Evolutionary conservation across 2,797 vertebrate genomes (phyloP).

Genomic region (Phrynocephalus forsythii): DNA sequence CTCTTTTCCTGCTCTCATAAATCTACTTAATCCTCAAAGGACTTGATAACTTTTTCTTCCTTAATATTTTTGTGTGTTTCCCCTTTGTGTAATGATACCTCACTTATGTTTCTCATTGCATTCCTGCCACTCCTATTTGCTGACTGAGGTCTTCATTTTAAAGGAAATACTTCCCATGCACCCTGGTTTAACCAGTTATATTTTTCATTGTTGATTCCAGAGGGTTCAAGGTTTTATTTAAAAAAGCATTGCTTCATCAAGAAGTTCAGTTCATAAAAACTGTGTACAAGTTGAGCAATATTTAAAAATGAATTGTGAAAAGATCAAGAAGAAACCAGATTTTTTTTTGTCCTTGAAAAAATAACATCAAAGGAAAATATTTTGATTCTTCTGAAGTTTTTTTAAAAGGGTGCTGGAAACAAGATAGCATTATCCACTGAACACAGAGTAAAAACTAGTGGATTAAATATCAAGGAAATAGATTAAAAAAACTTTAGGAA

Average conservation of each 20-base stretch:
- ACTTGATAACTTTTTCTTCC: neutral
- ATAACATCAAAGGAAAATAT: neutral
- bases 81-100: neutral
- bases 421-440: neutral
- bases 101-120: neutral
- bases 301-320: neutral
- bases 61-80: neutral
- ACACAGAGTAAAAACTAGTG: neutral
- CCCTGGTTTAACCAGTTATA: neutral
- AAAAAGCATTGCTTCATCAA: neutral
- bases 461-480: neutral
- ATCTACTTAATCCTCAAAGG: neutral
- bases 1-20: no score
- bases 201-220: neutral
- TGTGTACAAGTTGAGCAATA: neutral
- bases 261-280: neutral
- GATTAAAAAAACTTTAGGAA: neutral
- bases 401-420: neutral
- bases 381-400: neutral
- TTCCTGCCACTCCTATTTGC: neutral
- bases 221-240: neutral
- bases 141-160: neutral
- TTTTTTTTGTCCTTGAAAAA: neutral
- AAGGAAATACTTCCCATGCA: no score
- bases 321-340: neutral